Base-by-base conservation (phyloP, 1,140 invertebrate species). In the Nebria ingens region DNA sequence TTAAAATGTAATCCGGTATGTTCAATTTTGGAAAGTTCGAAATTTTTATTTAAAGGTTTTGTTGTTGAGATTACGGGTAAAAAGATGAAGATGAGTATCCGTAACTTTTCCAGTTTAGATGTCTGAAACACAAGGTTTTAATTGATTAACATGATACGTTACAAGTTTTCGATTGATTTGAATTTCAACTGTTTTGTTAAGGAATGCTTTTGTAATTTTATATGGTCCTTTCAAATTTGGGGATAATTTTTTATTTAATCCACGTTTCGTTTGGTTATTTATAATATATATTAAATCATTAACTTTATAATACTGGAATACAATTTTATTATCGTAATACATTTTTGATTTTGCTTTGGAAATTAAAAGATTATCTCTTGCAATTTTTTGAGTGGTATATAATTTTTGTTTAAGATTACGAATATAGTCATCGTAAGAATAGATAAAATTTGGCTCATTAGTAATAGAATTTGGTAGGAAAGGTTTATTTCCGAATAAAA, bases 401-500 rank as follows among this genome's bases (percentile, higher is more conserved):
- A 71, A 51, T 65, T 65, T 66, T 20, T 59, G 56, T 63, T 67
- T 59, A 25, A 71, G 50, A 12, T 66, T 52, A 12, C 40, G 22
- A 25, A 61, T n/a, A 59, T 63, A 68, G 56, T 68, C 58, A 49
- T 67, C 66, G 50, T 69, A 70, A 17, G 58, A 64, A 55, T 64
- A 63, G 40, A 51, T 56, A 50, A 60, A 59, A 54, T 62, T 56
- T 29, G 62, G 58, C 38, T 52, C 25, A 58, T 51, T 15, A 22
- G 38, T 58, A 21, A 65, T 17, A 13, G 50, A 53, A 45, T 53
- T 60, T 11, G 66, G 64, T 17, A 69, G 17, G 20, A 25, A 38
- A 2, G 69, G 56, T 53, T 69, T 64, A 42, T 58, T 19, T 19
- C 72, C 70, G 55, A 69, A 72, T 6, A 76, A 6, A 17, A 76